Base-by-base conservation (phyloP, 2,113 vertebrate species). In the Pampusana beccarii region DNA sequence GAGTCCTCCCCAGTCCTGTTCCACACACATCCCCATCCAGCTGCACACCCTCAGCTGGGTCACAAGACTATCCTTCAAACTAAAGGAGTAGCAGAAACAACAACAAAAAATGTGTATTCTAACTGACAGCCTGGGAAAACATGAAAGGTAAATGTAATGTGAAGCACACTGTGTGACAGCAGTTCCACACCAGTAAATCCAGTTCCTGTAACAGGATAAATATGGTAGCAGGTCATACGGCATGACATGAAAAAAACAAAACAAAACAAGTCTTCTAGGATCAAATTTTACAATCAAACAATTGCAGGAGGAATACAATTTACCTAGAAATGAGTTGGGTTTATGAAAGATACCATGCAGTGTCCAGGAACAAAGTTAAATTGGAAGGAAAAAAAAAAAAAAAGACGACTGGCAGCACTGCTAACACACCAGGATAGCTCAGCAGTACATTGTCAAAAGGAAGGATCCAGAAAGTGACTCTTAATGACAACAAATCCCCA, bases 401-500 rank as follows among this genome's bases (percentile, higher is more conserved):
- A 11, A 46, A 19, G 19, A 16, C 42, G 50, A 64, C 31, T 36
- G 19, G 10, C 57, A 92, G 57, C 48, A 69, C 31, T 69, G 40
- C 83, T 93, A 93, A 86, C 44, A 67, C 29, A 87, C 29, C 14
- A 31, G 81, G 48, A 67, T 8, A 90, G 67, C 18, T 92, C 93
- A 85, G 73, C 42, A 74, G 42, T 31, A 33, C 16, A 0, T 11
- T 65, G 65, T 29, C 51, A 73, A 69, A 94, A 91, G 67, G 61
- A 90, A 92, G 38, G 28, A 77, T 54, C 82, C 61, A 86, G 82
- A 95, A 93, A 92, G 46, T 56, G 62, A 81, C 19, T 79, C 44
- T 84, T 60, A 95, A 84, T 44, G 72, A 91, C 79, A 80, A 61
- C 18, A 89, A 94, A 91, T 88, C 61, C 66, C 90, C 61, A 88